Percentiles rank a stretch among this genome's conserved stretches.
Conservation (phyloP, 2,797 vertebrate species). For the Platyrinchus mystaceus region DNA sequence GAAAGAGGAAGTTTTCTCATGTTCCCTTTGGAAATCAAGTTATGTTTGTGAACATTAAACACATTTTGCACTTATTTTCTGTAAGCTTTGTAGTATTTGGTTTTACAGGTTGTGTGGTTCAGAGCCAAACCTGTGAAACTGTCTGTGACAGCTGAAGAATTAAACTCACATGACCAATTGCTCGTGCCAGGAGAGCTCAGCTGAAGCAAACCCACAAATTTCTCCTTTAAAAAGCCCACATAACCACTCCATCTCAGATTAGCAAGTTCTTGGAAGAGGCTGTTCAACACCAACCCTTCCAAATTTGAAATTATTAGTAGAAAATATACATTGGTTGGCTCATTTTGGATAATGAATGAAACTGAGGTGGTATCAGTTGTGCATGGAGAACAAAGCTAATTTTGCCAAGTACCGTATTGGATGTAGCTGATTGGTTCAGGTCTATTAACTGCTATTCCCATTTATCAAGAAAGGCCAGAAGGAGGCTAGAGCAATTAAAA, state of each 20-base stretch:
- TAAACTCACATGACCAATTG: background rate
- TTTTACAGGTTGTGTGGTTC: background rate
- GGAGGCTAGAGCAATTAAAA: conserved; percentile 19
- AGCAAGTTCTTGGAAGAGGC: conserved; percentile 11
- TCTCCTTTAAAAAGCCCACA: background rate
- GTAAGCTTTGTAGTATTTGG: background rate
- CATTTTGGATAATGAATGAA: conserved; percentile 33
- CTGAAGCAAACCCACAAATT: background rate
- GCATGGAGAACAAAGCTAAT: background rate
- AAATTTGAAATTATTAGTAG: conserved; percentile 18
- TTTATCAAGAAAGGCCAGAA: conserved; percentile 26
- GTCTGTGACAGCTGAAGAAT: background rate
- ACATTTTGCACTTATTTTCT: background rate
- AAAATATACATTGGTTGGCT: conserved; percentile 8
- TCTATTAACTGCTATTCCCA: conserved; percentile 23
- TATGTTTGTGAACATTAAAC: background rate
- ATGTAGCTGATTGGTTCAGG: conserved; percentile 29
- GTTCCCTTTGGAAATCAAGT: background rate
- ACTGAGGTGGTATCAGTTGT: background rate
- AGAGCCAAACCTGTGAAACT: background rate
- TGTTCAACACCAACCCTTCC: background rate
- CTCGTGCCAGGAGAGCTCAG: background rate
- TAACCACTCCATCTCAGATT: background rate
- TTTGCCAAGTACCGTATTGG: conserved; percentile 11
- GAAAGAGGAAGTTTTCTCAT: background rate